These are phyloP conservation scores for Drosophila subobscura DNA, from an alignment of 1,140 invertebrate genomes.

Conservation along the genomic window DNA sequence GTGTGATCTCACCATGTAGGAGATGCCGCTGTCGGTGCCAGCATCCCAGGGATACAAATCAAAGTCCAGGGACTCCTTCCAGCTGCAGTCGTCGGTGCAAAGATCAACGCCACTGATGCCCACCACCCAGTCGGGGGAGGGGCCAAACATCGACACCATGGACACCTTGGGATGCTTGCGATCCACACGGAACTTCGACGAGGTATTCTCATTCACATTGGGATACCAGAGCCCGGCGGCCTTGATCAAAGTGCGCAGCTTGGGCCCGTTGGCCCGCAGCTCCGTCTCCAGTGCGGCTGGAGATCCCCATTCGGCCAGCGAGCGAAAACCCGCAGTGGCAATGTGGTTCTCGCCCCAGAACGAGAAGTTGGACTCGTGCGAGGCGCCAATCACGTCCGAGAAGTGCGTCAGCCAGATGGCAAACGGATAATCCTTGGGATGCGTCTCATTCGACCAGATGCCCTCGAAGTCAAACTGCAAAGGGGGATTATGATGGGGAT, in stretches of 20 bases:
- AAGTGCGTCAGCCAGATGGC: constrained; percentile 97
- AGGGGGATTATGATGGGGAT: background rate
- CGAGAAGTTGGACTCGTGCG: constrained; percentile 94
- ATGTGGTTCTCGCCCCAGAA: constrained; percentile 97
- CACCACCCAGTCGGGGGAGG: constrained; percentile 98
- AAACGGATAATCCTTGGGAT: constrained; percentile 98
- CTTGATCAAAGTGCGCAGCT: constrained; percentile 96
- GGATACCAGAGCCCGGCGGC: constrained; percentile 97
- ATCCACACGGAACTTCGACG: constrained; percentile 94
- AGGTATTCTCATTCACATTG: constrained; percentile 94
- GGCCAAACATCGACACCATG: constrained; percentile 96
- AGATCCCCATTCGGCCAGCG: constrained; percentile 88
- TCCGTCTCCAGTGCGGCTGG: constrained; percentile 95
- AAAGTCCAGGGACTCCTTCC: constrained; percentile 91
- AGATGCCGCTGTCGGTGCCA: constrained; percentile 96
- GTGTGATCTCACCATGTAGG: constrained; percentile 90
- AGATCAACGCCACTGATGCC: constrained; percentile 94
- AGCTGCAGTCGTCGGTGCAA: constrained; percentile 94
- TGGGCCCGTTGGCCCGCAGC: constrained; percentile 90
- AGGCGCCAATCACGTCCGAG: constrained; percentile 98
- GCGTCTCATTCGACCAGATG: constrained; percentile 97
- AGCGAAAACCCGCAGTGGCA: constrained; percentile 95
- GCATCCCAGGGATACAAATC: constrained; percentile 97
- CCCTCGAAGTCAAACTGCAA: constrained; percentile 95
- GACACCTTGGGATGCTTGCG: constrained; percentile 95